phyloP scores from a whole-genome alignment of 1,140 invertebrate species.

The Gryon sp. region DNA sequence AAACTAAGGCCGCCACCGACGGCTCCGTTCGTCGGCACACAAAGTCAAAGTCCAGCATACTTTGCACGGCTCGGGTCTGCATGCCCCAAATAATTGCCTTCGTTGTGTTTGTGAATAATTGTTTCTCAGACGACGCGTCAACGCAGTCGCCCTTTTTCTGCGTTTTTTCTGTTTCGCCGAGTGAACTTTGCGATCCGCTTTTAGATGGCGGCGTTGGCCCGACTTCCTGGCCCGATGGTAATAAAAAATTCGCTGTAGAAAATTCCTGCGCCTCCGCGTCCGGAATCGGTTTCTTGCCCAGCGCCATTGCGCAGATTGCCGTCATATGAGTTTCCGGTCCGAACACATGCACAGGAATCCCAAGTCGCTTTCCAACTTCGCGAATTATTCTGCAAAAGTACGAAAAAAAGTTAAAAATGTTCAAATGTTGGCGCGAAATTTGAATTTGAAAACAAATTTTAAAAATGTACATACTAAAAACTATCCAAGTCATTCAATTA shows the following conservation, averaged over 20 bases:
- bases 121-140: constrained; percentile 61
- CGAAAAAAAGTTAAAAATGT: too few species aligned
- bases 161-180: constrained; percentile 48
- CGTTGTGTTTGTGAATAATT: constrained; percentile 90
- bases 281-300: constrained; percentile 94
- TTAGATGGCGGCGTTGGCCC: constrained; percentile 74
- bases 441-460: too few species aligned
- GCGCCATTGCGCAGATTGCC: constrained; percentile 97
- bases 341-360: constrained; percentile 97
- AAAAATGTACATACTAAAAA: too few species aligned
- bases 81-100: constrained; percentile 99
- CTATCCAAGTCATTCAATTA: too few species aligned
- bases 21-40: constrained; percentile 94
- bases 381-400: constrained; percentile 85
- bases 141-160: constrained; percentile 59
- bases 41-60: constrained; percentile 99
- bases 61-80: constrained; percentile 98
- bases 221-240: constrained; percentile 88
- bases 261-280: constrained; percentile 83
- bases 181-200: constrained; percentile 66
- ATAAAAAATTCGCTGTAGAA: constrained; percentile 94
- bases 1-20: constrained; percentile 96
- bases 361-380: constrained; percentile 92
- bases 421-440: too few species aligned
- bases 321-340: constrained; percentile 99